Base-by-base conservation (phyloP, 2,888 invertebrate species). In the Thymelicus lineola region DNA sequence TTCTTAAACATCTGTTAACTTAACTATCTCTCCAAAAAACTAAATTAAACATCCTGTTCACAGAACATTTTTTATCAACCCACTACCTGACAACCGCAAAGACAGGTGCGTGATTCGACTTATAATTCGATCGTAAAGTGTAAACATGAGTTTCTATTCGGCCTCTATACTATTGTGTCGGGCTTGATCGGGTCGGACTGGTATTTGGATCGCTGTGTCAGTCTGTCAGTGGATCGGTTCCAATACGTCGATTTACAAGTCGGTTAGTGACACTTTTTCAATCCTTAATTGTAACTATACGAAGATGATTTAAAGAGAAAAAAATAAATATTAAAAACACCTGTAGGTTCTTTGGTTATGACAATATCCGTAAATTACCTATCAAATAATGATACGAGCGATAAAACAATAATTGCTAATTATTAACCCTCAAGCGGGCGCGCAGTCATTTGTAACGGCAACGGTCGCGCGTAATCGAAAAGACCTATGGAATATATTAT, bases 41-140 rank as follows among this genome's bases (percentile, higher is more conserved):
- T 48, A 58, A 58, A 69, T 63, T 45, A 70, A 64, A 70, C 64
- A 70, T 70, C 69, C 69, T 70, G 69, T 53, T n/a, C 63, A 59
- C 50, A 64, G 48, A 59, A n/a, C 28, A 59, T 64, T 64, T 70
- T 70, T 64, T 64, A 70, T 10, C 64, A 50, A 50, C 59, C 69
- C 46, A 9, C 65, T 65, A 70, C 61, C 65, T 70, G 65, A 12
- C 55, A 42, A 42, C 12, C 42, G 42, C 59, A 66, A 45, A 38
- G 48, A 45, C 70, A 70, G 70, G 70, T 70, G 70, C 70, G 60
- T 65, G 70, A 20, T 60, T 70, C 14, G 70, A 60, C 36, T 65
- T 61, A 12, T 55, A 65, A 70, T 50, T 28, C 15, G 10, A 12
- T 61, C 20, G 55, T 45, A n/a, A n/a, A n/a, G n/a, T n/a, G n/a